Evolutionary conservation across 2,113 vertebrate species (phyloP), one percentile per base, ranked within the genome.

Genomic region (Epinephelus cyanopodus): DNA sequence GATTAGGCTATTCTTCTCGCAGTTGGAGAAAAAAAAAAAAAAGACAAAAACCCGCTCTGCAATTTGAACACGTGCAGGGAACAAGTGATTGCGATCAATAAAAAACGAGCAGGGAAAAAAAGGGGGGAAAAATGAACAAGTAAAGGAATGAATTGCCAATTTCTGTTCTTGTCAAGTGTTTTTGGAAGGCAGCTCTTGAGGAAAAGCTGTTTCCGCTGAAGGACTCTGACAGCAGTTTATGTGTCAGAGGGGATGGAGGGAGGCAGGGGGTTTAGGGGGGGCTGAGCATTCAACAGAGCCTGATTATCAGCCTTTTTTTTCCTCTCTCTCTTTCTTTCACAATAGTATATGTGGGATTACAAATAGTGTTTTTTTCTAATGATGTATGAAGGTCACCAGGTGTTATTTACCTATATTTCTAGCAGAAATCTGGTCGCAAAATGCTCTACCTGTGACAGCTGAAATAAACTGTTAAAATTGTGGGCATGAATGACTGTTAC

Each of bases 1-100:
- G 92, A 92, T 94, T 92, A 76, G 82, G 48, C 77, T 71, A 87
- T 92, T 92, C 77, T 92, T 84, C 71, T 87, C 65, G 18, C 83
- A 65, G 79, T 87, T 69, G 81, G 79, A 63, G 63, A 25, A 19
- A 45, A 45, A 45, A 29, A 29, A 25, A 39, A 48, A 61, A 65
- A 77, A 66, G 21, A 67, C 21, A 62, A 87, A 88, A 81, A 84
- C 37, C n/a, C 10, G 37, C 88, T 89, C 73, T 80, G 84, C 63
- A 90, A 90, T 91, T 90, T 90, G 79, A 92, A 87, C 93, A 93
- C 74, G 70, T 92, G 91, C 87, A 75, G 80, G 25, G 63, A 91
- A 90, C 75, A 84, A 92, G 84, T 89, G 92, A 93, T 94, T 93
- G 90, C 47, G 77, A 92, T 92, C 89, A 86, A 89, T 90, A 77